Percentiles rank a stretch among this genome's conserved stretches.
These are phyloP conservation scores for Atlantisia rogersi DNA, from an alignment of 2,113 vertebrate genomes.

Conservation along the genomic window DNA sequence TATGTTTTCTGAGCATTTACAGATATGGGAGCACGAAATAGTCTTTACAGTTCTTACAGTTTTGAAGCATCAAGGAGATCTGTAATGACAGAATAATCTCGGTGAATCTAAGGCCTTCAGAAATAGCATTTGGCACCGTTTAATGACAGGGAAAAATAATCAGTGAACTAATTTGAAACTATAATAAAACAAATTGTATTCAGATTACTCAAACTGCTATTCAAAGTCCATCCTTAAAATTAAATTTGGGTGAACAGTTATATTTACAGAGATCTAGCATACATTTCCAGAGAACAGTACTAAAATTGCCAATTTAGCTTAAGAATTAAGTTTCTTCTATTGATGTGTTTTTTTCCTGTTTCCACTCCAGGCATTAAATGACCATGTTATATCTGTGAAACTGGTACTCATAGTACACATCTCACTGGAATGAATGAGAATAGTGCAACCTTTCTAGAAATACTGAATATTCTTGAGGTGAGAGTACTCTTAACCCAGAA, in stretches of 20 bases:
- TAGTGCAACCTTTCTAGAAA: background rate
- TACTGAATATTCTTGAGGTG: background rate
- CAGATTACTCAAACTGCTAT: background rate
- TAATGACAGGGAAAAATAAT: background rate
- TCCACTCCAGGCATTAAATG: background rate
- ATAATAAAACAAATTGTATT: background rate
- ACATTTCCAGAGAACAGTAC: background rate
- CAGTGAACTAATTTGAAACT: background rate
- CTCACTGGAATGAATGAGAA: slow-evolving; percentile 27
- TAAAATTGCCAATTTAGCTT: background rate
- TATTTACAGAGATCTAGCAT: background rate
- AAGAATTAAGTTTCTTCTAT: background rate
- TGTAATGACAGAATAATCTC: background rate
- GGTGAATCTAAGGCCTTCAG: background rate
- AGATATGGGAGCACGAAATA: background rate
- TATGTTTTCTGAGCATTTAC: background rate
- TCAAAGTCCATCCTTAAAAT: background rate
- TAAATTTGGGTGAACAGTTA: background rate
- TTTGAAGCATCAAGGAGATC: background rate
- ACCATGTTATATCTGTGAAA: slow-evolving; percentile 19
- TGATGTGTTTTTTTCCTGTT: background rate
- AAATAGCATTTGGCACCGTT: background rate
- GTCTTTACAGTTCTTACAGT: background rate
- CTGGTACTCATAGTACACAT: slow-evolving; percentile 24
- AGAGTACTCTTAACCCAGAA: background rate